Conservation (phyloP, 2,113 vertebrate genomes). For the Coryphaenoides rupestris region DNA sequence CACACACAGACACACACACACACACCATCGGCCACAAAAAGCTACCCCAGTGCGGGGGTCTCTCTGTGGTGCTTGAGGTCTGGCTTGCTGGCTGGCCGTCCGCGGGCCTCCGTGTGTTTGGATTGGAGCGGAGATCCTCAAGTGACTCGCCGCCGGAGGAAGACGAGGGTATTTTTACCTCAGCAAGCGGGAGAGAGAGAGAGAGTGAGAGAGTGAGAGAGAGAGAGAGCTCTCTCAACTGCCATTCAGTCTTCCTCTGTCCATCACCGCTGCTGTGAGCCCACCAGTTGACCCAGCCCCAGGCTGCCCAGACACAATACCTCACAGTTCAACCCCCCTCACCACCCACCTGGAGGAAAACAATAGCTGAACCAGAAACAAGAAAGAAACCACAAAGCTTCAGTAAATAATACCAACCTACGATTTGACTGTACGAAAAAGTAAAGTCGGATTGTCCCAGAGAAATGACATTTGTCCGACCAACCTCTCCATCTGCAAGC, state of each 20-base stretch:
- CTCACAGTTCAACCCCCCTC: neutral
- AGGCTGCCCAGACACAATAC: conserved; percentile 12
- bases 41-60: conserved; percentile 40
- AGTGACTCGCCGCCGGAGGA: conserved; percentile 43
- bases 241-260: conserved; percentile 45
- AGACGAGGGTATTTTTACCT: conserved; percentile 37
- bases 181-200: conserved; percentile 48
- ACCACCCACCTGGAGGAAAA: too few species aligned
- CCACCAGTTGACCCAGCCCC: conserved; percentile 20
- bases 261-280: conserved; percentile 38
- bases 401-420: conserved; percentile 29
- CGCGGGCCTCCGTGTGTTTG: conserved; percentile 59
- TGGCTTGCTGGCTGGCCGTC: conserved; percentile 46
- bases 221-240: too few species aligned
- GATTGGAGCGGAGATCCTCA: conserved; percentile 51
- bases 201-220: too few species aligned
- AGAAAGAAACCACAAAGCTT: conserved; percentile 33
- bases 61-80: conserved; percentile 52
- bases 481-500: conserved; percentile 44
- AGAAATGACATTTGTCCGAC: conserved; percentile 39
- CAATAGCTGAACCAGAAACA: conserved; percentile 20
- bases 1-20: conserved; percentile 48
- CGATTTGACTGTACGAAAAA: conserved; percentile 36
- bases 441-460: conserved; percentile 42
- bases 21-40: conserved; percentile 50